Evolutionary conservation across 1,140 invertebrate genomes (phyloP), one percentile per base, ranked within the genome.

Genomic region (Acromyrmex charruanus): DNA sequence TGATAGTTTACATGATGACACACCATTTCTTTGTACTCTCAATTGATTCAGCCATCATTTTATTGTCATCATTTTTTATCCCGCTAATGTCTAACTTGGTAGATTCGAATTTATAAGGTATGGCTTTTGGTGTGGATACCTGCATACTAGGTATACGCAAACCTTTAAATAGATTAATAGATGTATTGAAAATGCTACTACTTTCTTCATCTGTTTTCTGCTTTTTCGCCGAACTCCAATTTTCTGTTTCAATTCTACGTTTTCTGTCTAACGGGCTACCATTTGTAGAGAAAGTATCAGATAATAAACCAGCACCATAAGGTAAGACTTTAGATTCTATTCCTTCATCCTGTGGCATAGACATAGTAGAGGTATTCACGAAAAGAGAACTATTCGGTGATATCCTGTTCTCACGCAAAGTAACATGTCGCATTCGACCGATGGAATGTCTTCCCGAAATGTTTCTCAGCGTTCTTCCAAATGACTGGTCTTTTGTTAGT

Each of bases 311-410:
- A 3, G 58, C 89, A 5, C 71, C 89, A 81, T 91, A 91, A 49
- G 85, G 92, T 21, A 89, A 51, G 9, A 88, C 75, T 84, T 93
- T 94, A 4, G 75, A 86, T 51, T 90, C 91, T 9, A 31, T 9
- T 7, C 10, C n/a, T 3, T 92, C 93, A 4, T 94, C 92, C 7
- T 77, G 88, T 2, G 85, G 49, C 10, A 92, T 18, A 0, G 94
- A 94, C 7, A 72, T 71, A 12, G 21, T 84, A 0, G 94, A 94
- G 0, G 91, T 93, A 31, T 94, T 94, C 0, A 94, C 94, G 61
- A 93, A 94, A 12, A 94, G 85, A 7, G 93, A 94, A 49, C 91
- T 92, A 53, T 94, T 94, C 5, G 94, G 93, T 3, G 94, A 94
- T 35, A 92, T 85, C 80, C 92, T 90, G 18, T 77, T 87, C 10